A percentile compares a stretch with the other conserved stretches of the same genome.
These are phyloP conservation scores for Hirtodrosophila alboralis DNA, from an alignment of 2,888 invertebrate genomes.

Conservation along the genomic window DNA sequence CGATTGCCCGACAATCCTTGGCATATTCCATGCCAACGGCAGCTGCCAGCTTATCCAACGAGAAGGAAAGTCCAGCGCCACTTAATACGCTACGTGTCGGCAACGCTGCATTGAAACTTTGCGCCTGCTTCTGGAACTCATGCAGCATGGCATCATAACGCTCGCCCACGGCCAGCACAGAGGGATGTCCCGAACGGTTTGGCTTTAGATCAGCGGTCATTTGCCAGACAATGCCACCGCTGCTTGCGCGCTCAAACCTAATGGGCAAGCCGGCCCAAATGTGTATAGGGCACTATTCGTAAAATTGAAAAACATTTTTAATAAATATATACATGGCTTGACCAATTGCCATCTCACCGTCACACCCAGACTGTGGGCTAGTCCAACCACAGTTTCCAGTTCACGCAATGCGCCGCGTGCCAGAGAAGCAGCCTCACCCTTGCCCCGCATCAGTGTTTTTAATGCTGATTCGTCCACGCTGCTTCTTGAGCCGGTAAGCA, in stretches of 20 bases:
- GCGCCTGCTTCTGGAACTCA: constrained; percentile 86
- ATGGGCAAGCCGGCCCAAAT: constrained; percentile 84
- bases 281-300: constrained; percentile 86
- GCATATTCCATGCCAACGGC: constrained; percentile 86
- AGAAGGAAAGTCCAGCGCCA: constrained; percentile 94
- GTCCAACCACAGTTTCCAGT: constrained; percentile 89
- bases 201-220: constrained; percentile 83
- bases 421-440: constrained; percentile 87
- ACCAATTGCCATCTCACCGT: constrained; percentile 85
- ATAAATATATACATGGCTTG: not conserved
- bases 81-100: constrained; percentile 81
- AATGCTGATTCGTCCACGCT: constrained; percentile 80
- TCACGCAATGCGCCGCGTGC: constrained; percentile 90
- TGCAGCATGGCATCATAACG: constrained; percentile 93
- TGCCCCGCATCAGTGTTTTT: constrained; percentile 88
- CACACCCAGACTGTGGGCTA: constrained; percentile 90
- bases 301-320: not conserved
- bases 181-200: constrained; percentile 85
- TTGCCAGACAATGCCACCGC: constrained; percentile 87
- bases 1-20: constrained; percentile 85
- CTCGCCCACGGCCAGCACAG: constrained; percentile 94
- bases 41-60: constrained; percentile 90
- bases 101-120: constrained; percentile 80
- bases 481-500: constrained; percentile 78
- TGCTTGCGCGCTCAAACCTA: constrained; percentile 85